Conservation (phyloP, 2,113 vertebrate genomes). For the Macroglossus sobrinus region DNA sequence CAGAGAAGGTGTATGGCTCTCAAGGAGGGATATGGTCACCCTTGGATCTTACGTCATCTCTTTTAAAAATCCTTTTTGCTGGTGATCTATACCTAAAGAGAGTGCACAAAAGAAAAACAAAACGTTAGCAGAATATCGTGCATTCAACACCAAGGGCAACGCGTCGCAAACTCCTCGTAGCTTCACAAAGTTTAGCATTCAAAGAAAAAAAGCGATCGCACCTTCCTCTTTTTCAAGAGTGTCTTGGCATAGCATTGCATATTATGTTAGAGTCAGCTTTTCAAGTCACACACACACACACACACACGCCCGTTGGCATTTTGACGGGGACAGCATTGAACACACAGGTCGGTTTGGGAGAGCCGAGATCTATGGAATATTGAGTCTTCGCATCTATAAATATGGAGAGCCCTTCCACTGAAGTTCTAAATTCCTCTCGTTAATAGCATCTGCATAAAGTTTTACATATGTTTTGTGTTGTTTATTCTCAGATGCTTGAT, state of each 20-base stretch:
- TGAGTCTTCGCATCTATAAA: neutral
- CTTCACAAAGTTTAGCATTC: neutral
- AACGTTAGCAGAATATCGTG: neutral
- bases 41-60: neutral
- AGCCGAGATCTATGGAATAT: neutral
- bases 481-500: neutral
- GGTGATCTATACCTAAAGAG: neutral
- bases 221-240: neutral
- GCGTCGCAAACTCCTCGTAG: rapidly evolving
- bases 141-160: neutral
- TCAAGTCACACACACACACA: neutral
- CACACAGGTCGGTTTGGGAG: neutral
- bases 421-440: neutral
- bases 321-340: neutral
- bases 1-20: neutral
- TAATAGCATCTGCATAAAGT: neutral
- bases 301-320: neutral
- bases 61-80: neutral
- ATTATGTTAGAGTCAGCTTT: neutral
- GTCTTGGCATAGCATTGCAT: neutral
- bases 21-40: neutral
- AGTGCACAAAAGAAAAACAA: neutral
- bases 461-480: neutral
- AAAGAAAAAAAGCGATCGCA: neutral
- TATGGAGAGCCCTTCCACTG: neutral